These are phyloP conservation scores for Tyrophagus putrescentiae DNA, from an alignment of 1,140 invertebrate genomes.

Conservation along the genomic window DNA sequence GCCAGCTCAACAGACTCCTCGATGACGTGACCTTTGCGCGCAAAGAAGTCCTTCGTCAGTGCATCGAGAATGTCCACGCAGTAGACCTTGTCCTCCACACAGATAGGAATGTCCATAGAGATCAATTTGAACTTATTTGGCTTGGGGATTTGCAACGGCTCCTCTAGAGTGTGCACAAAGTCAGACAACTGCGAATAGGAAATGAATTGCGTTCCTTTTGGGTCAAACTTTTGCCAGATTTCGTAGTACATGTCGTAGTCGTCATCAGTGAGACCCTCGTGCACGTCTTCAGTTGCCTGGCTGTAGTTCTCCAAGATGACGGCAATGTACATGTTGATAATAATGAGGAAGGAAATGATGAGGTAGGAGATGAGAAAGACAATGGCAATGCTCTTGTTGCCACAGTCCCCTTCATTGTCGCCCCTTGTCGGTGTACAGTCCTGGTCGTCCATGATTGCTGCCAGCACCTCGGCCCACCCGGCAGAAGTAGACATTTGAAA, in stretches of 20 bases:
- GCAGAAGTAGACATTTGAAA: slow-evolving; percentile 98
- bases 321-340: slow-evolving; percentile 99
- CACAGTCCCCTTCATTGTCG: slow-evolving; percentile 74
- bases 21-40: slow-evolving; percentile 51
- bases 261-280: slow-evolving; percentile 92
- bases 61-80: slow-evolving; percentile 95
- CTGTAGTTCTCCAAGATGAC: slow-evolving; percentile 98
- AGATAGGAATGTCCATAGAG: slow-evolving; percentile 95
- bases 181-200: slow-evolving; percentile 79
- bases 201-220: slow-evolving; percentile 92
- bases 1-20: slow-evolving; percentile 38
- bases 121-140: slow-evolving; percentile 98
- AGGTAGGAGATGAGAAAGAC: slow-evolving; percentile 86
- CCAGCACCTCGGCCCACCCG: slow-evolving; percentile 88
- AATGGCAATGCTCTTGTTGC: slow-evolving; percentile 77
- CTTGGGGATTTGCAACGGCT: slow-evolving; percentile 86
- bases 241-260: slow-evolving; percentile 99
- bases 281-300: slow-evolving; percentile 92
- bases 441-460: slow-evolving; percentile 87
- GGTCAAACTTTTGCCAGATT: slow-evolving; percentile 96
- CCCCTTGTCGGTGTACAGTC: slow-evolving; percentile 57
- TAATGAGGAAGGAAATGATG: slow-evolving; percentile 93
- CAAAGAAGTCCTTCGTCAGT: slow-evolving; percentile 78
- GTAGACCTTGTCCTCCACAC: slow-evolving; percentile 87
- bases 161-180: slow-evolving; percentile 83